phyloP scores from a whole-genome alignment of 37 sponge, comb jelly and placozoan species.

The Theonella swinhoei region DNA sequence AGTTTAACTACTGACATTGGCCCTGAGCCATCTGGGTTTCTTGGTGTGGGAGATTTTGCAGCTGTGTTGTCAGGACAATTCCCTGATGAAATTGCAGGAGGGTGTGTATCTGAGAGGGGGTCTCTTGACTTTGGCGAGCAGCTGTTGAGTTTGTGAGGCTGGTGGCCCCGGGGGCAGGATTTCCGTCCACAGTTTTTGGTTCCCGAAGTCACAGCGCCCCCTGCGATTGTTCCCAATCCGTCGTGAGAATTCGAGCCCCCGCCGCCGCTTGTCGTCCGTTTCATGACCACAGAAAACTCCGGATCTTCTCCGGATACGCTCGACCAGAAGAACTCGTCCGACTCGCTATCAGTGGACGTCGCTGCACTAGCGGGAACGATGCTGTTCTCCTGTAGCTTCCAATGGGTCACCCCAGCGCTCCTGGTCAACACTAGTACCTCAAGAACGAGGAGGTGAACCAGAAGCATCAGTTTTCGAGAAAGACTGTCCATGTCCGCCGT shows the following conservation, averaged over 20 bases:
- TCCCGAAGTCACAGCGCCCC: neutral
- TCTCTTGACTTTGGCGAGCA: neutral
- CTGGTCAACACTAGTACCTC: neutral
- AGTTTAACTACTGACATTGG: slow-evolving; percentile 45
- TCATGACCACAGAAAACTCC: slow-evolving; percentile 24
- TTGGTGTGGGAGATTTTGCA: neutral
- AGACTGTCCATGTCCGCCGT: neutral
- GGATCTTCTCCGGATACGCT: slow-evolving; percentile 14
- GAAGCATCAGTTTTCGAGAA: neutral
- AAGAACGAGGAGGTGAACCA: slow-evolving; percentile 5
- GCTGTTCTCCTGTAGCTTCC: slow-evolving; percentile 60
- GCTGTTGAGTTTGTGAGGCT: neutral
- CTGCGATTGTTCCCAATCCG: neutral
- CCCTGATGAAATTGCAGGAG: neutral
- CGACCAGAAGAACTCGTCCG: neutral
- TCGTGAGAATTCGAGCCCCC: neutral
- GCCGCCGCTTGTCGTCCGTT: neutral
- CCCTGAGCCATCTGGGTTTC: slow-evolving; percentile 50
- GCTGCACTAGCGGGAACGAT: slow-evolving; percentile 27
- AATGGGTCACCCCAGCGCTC: slow-evolving; percentile 64
- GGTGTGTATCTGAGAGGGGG: neutral
- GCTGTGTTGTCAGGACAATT: neutral
- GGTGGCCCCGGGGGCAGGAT: neutral
- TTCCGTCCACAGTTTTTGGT: neutral
- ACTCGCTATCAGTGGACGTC: neutral